Percentiles rank a stretch among this genome's conserved stretches.
phyloP scores from a whole-genome alignment of 2,888 invertebrate species.

The Volucella zonaria region DNA sequence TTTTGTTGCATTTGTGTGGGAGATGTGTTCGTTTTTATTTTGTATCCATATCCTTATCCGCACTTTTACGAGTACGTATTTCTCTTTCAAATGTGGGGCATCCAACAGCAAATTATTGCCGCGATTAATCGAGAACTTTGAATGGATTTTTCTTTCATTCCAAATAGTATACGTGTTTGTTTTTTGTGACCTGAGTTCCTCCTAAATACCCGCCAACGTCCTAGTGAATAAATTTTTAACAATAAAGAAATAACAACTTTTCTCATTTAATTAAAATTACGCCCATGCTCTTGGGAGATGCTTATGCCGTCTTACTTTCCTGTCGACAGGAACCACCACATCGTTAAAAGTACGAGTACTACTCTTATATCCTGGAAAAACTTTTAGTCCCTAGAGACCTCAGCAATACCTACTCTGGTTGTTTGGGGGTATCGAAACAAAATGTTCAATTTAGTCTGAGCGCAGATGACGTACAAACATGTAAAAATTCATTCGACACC shows the following conservation, averaged over 20 bases:
- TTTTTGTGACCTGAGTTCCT: too few species aligned
- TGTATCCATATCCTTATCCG: too few species aligned
- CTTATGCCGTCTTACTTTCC: too few species aligned
- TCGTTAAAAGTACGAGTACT: background rate
- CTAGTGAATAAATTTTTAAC: background rate
- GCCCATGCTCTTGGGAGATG: background rate
- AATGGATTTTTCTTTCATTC: too few species aligned
- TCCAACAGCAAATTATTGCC: too few species aligned
- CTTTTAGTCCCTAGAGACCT: background rate
- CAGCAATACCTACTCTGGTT: background rate
- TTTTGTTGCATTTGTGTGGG: too few species aligned
- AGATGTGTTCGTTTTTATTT: too few species aligned
- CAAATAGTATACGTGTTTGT: too few species aligned
- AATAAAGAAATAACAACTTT: background rate
- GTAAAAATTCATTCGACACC: background rate
- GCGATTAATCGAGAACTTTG: too few species aligned
- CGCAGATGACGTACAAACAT: background rate
- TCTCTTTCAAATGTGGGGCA: too few species aligned
- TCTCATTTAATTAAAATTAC: constrained; percentile 13
- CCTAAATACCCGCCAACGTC: background rate
- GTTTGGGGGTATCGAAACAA: constrained; percentile 21
- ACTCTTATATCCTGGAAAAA: background rate
- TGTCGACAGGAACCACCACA: background rate
- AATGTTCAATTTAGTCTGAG: constrained; percentile 29
- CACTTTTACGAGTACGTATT: too few species aligned